Percentiles rank a stretch among this genome's conserved stretches.
phyloP scores from a whole-genome alignment of 2,797 vertebrate genomes.

The Scarus forsteni region DNA sequence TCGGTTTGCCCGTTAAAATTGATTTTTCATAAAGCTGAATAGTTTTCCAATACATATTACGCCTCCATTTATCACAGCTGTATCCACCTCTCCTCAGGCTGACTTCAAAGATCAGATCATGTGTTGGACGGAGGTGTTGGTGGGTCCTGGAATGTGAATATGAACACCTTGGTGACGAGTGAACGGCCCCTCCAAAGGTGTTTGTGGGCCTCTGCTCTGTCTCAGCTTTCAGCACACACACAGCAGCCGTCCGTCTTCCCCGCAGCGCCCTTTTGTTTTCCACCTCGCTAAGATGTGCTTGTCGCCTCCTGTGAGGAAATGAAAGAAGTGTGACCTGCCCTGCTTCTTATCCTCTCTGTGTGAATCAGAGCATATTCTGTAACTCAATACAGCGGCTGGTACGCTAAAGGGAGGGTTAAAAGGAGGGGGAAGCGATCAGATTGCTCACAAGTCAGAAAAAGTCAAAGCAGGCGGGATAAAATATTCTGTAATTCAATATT shows the following conservation, averaged over 20 bases:
- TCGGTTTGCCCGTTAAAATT: slow-evolving; percentile 43
- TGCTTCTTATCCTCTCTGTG: slow-evolving; percentile 56
- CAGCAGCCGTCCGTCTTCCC: slow-evolving; percentile 76
- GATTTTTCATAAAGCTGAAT: slow-evolving; percentile 28
- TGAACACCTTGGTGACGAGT: slow-evolving; percentile 55
- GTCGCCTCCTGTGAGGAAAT: slow-evolving; percentile 64
- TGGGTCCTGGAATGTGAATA: slow-evolving; percentile 42
- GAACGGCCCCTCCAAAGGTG: slow-evolving; percentile 43
- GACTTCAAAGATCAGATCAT: slow-evolving; percentile 38
- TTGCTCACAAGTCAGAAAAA: slow-evolving; percentile 27
- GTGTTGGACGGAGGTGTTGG: slow-evolving; percentile 36
- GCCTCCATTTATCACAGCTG: slow-evolving; percentile 1
- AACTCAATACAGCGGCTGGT: slow-evolving; percentile 64
- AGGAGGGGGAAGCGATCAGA: slow-evolving; percentile 42
- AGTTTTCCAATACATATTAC: slow-evolving; percentile 20
- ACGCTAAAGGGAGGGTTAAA: slow-evolving; percentile 32
- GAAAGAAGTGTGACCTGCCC: slow-evolving; percentile 73
- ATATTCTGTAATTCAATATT: no score
- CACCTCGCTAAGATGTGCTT: slow-evolving; percentile 59
- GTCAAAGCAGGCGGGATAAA: not conserved
- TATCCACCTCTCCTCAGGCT: slow-evolving; percentile 9
- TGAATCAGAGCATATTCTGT: slow-evolving; percentile 66
- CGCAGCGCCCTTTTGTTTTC: slow-evolving; percentile 66
- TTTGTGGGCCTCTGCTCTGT: slow-evolving; percentile 55
- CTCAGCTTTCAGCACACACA: slow-evolving; percentile 70